Conservation (phyloP, 2,888 invertebrate genomes). For the Teinopalpus imperialis region DNA sequence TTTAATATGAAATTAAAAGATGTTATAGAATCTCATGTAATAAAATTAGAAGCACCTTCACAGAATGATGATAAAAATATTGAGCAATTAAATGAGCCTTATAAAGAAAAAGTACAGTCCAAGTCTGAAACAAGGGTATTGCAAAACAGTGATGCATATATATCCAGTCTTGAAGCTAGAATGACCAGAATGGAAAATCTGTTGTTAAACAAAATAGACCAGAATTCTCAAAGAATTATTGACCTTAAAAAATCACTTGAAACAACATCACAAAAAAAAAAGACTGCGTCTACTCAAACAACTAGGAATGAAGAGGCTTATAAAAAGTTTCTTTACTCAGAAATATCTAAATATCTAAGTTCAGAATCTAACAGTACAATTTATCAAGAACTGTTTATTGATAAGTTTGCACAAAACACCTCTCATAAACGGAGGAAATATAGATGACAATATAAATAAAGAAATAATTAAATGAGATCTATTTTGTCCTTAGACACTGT, state of each 20-base stretch:
- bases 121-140: conserved; percentile 36
- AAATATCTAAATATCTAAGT: conserved; percentile 66
- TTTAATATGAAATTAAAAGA: conserved; percentile 70
- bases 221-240: conserved; percentile 57
- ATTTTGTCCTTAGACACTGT: background rate
- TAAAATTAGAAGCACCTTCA: conserved; percentile 29
- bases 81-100: conserved; percentile 6
- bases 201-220: conserved; percentile 60
- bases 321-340: conserved; percentile 59
- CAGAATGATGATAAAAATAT: conserved; percentile 19
- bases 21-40: conserved; percentile 53
- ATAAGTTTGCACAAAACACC: conserved; percentile 41
- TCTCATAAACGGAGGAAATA: conserved; percentile 43
- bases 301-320: conserved; percentile 41
- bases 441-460: conserved; percentile 35
- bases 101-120: conserved; percentile 16
- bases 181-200: conserved; percentile 61
- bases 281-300: conserved; percentile 46
- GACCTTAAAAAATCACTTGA: conserved; percentile 48
- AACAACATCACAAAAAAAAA: conserved; percentile 32
- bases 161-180: conserved; percentile 57
- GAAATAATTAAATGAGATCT: background rate
- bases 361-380: conserved; percentile 54
- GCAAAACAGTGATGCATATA: conserved; percentile 42
- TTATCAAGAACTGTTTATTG: conserved; percentile 70